Evolutionary conservation across 2,113 vertebrate species (phyloP).

Genomic region (Lepisosteus osseus): DNA sequence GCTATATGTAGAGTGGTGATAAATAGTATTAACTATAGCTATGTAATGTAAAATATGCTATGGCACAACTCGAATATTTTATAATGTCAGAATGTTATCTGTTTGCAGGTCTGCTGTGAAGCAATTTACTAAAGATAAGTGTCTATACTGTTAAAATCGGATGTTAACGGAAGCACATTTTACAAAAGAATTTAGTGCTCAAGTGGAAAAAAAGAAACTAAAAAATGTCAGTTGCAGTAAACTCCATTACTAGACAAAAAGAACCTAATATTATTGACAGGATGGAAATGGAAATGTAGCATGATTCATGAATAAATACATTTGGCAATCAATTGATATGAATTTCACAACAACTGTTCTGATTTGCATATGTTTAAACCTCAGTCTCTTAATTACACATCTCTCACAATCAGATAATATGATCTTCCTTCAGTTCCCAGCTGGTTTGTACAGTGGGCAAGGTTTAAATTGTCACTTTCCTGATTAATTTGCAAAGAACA

Average conservation of each 20-base stretch:
- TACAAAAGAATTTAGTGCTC: neutral
- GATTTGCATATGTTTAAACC: neutral
- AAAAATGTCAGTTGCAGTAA: neutral
- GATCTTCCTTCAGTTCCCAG: constrained; percentile 1
- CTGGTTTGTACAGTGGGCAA: neutral
- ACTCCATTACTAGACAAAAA: neutral
- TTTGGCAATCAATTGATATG: neutral
- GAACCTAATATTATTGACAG: neutral
- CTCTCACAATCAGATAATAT: neutral
- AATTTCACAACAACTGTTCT: neutral
- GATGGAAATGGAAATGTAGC: neutral
- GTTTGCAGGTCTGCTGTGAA: too few species aligned
- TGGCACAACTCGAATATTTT: too few species aligned
- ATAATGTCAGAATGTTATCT: too few species aligned
- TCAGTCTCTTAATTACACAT: neutral
- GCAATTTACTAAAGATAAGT: too few species aligned
- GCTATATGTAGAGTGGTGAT: too few species aligned
- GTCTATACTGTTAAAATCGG: neutral
- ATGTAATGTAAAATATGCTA: too few species aligned
- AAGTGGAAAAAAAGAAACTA: neutral
- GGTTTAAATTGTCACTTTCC: too few species aligned
- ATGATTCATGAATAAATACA: neutral
- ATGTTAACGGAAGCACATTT: neutral
- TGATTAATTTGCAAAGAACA: too few species aligned
- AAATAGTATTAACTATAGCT: too few species aligned